Percentiles rank a stretch among this genome's conserved stretches.
These are phyloP conservation scores for Acanthornis magna DNA, from an alignment of 2,797 vertebrate genomes.

Conservation along the genomic window DNA sequence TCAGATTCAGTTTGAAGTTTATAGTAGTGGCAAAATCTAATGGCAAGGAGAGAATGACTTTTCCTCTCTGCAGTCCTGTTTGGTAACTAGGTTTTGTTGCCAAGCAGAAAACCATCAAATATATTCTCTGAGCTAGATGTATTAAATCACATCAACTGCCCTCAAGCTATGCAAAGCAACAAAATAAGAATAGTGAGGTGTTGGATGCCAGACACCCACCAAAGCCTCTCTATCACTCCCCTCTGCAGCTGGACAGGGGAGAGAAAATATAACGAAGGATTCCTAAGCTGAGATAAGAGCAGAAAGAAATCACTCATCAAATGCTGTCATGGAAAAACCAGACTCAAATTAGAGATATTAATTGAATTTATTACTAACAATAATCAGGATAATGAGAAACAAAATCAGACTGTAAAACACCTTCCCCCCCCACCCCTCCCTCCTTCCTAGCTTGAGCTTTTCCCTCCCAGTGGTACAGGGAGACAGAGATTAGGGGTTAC, in stretches of 20 bases:
- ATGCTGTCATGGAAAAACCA: not conserved
- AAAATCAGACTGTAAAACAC: not conserved
- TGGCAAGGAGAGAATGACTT: not conserved
- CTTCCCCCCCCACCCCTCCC: too few species aligned
- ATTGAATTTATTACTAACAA: not conserved
- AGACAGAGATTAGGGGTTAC: not conserved
- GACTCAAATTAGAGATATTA: not conserved
- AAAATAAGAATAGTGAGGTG: not conserved
- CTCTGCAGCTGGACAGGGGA: not conserved
- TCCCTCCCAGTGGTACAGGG: too few species aligned
- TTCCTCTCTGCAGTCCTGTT: not conserved
- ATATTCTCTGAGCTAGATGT: not conserved
- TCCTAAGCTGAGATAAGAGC: not conserved
- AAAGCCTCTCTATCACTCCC: not conserved
- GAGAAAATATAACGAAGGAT: not conserved
- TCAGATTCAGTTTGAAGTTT: not conserved
- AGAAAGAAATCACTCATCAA: not conserved
- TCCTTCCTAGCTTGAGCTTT: not conserved
- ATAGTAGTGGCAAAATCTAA: not conserved
- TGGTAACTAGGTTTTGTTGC: not conserved
- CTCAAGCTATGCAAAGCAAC: not conserved
- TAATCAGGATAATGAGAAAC: not conserved
- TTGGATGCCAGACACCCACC: not conserved
- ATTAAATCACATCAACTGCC: not conserved
- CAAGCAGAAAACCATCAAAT: not conserved